Conservation (phyloP, 2,797 vertebrate species). For the Rhynchotus rufescens region DNA sequence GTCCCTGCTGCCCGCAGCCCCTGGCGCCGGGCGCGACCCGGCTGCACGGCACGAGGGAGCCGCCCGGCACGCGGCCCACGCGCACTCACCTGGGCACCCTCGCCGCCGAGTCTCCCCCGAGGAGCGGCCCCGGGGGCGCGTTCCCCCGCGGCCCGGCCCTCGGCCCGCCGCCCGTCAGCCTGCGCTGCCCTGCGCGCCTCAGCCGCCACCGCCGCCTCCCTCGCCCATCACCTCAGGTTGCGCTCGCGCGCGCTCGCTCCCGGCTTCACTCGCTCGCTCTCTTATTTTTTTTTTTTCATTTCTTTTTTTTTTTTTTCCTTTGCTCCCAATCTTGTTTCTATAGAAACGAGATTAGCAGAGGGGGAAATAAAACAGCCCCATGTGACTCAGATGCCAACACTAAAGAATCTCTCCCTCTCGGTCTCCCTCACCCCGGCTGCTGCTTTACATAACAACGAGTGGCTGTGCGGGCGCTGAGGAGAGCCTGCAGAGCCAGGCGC, state of each 20-base stretch:
- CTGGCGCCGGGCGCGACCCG: no score
- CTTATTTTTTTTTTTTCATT: not conserved
- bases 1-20: no score
- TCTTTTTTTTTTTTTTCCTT: constrained; percentile 28
- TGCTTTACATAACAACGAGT: constrained; percentile 71
- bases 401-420: constrained; percentile 71
- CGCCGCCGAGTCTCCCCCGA: no score
- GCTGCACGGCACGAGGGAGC: no score
- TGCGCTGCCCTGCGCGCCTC: not conserved
- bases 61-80: not conserved
- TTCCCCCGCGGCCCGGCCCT: no score
- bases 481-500: no score
- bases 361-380: constrained; percentile 79
- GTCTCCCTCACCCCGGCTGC: not conserved
- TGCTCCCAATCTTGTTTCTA: constrained; percentile 80
- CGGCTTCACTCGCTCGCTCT: not conserved
- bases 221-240: constrained; percentile 72
- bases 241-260: constrained; percentile 11
- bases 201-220: constrained; percentile 54
- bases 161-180: no score
- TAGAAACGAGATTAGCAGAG: constrained; percentile 82
- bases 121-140: no score
- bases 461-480: not conserved
- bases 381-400: constrained; percentile 82
- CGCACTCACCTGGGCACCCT: constrained; percentile 65